These are phyloP conservation scores for Calypte anna DNA, from an alignment of 2,113 vertebrate genomes.

Conservation along the genomic window DNA sequence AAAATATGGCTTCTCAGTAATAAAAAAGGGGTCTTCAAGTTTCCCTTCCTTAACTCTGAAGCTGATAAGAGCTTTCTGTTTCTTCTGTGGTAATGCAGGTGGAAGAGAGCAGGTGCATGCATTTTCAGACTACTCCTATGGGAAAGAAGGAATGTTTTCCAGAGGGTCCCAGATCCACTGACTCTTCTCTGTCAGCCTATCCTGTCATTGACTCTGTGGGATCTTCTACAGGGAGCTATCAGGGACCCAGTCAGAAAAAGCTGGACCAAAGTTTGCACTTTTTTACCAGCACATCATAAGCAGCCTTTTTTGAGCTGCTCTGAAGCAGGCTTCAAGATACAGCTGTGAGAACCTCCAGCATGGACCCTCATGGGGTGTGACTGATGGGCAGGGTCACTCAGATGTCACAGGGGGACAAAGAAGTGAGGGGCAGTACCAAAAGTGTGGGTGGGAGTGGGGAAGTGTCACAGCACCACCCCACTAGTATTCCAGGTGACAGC, in stretches of 20 bases:
- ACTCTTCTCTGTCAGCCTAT: neutral
- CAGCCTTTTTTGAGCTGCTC: neutral
- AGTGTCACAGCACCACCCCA: neutral
- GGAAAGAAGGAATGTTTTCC: neutral
- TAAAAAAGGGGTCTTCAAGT: neutral
- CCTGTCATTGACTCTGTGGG: neutral
- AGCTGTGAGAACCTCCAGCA: neutral
- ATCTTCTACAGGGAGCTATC: accelerated
- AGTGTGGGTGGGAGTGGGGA: neutral
- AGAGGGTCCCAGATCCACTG: neutral
- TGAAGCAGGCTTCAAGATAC: neutral
- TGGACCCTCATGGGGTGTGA: neutral
- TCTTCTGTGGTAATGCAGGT: neutral
- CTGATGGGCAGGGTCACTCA: neutral
- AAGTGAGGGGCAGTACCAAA: neutral
- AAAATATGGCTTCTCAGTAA: accelerated
- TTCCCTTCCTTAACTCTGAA: neutral
- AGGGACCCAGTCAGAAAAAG: neutral
- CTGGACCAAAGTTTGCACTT: neutral
- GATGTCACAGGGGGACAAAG: accelerated
- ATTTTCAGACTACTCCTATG: neutral
- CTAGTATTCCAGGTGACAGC: neutral
- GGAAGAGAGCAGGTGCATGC: too few relatives aligned
- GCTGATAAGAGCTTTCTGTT: neutral
- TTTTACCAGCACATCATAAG: neutral